A percentile compares a stretch with the other conserved stretches of the same genome.
These are phyloP conservation scores for Catharus bicknelli DNA, from an alignment of 2,113 vertebrate genomes.

Conservation along the genomic window DNA sequence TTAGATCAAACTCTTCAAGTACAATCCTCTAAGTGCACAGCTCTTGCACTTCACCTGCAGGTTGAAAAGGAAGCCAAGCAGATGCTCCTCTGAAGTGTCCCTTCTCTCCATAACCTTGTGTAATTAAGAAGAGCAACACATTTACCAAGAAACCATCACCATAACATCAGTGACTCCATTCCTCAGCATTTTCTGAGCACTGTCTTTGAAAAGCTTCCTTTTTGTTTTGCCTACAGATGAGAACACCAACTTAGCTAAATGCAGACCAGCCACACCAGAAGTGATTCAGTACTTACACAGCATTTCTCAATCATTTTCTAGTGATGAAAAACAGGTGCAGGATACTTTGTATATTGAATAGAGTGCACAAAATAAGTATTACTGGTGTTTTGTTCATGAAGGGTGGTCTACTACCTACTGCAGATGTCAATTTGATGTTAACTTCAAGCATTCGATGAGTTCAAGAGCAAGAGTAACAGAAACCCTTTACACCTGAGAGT, in stretches of 20 bases:
- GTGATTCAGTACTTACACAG: background rate
- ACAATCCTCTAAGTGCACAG: background rate
- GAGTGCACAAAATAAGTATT: background rate
- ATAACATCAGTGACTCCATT: background rate
- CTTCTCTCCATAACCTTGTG: background rate
- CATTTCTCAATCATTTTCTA: background rate
- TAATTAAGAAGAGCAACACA: background rate
- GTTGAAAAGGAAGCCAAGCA: background rate
- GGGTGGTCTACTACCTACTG: background rate
- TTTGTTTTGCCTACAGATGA: background rate
- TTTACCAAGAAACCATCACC: background rate
- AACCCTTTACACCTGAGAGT: background rate
- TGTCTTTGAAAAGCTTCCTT: background rate
- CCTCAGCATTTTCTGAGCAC: background rate
- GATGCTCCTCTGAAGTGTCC: background rate
- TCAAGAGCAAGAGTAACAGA: background rate
- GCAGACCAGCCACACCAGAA: background rate
- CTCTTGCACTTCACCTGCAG: background rate
- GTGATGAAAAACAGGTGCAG: background rate
- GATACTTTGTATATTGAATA: background rate
- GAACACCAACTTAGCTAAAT: background rate
- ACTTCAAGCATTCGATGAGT: background rate
- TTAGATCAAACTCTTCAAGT: background rate
- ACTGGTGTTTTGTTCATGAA: background rate
- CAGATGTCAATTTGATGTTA: background rate